These are phyloP conservation scores for Chelonoidis abingdonii DNA, from an alignment of 2,113 vertebrate species.

Conservation along the genomic window DNA sequence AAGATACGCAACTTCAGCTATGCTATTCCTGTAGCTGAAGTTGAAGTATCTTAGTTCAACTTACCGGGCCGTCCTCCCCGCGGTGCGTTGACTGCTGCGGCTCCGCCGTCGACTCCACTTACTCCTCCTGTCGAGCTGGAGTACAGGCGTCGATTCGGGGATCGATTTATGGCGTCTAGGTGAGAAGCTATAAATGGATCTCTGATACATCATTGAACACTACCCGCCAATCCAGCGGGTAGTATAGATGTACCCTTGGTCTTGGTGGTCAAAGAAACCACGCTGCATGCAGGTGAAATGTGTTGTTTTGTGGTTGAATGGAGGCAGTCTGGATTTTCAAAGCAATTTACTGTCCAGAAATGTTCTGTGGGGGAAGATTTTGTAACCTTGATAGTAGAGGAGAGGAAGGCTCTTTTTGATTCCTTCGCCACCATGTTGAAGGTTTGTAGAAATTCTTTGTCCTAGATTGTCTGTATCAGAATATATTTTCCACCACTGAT, in stretches of 20 bases:
- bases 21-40: too few relatives aligned
- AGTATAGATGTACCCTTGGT: neutral
- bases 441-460: neutral
- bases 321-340: neutral
- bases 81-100: fast-evolving
- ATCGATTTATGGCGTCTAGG: too few relatives aligned
- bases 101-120: too few relatives aligned
- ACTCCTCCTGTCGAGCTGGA: too few relatives aligned
- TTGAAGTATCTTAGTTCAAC: too few relatives aligned
- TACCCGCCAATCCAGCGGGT: too few relatives aligned
- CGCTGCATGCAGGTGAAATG: neutral
- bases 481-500: neutral
- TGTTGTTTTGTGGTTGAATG: neutral
- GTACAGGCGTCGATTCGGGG: too few relatives aligned
- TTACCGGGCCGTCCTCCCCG: too few relatives aligned
- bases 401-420: neutral
- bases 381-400: neutral
- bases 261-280: neutral
- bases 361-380: neutral
- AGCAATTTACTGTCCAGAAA: neutral
- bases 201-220: too few relatives aligned
- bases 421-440: too few relatives aligned
- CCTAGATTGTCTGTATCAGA: neutral
- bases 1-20: too few relatives aligned
- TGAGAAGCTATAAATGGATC: too few relatives aligned